phyloP scores from a whole-genome alignment of 2,797 vertebrate genomes.

The Myotis daubentonii region DNA sequence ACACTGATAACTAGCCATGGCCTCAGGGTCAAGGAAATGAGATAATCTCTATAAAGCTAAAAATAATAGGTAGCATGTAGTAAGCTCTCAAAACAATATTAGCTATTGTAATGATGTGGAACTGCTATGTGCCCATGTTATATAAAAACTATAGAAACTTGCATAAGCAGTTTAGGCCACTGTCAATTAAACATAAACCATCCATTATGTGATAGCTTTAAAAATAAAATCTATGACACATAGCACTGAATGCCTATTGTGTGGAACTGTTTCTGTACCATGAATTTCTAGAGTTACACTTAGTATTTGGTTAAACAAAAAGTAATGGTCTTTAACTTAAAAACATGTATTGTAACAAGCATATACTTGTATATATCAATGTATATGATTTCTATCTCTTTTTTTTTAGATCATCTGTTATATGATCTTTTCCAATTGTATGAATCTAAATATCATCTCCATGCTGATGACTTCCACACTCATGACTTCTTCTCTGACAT shows the following conservation, averaged over 20 bases:
- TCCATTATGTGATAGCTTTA: not conserved
- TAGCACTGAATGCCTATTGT: not conserved
- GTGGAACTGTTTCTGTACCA: not conserved
- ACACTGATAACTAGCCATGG: not conserved
- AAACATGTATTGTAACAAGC: not conserved
- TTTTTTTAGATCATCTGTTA: not conserved
- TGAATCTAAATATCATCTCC: not conserved
- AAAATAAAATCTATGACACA: not conserved
- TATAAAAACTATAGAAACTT: not conserved
- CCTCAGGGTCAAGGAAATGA: not conserved
- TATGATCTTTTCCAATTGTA: not conserved
- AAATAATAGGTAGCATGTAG: not conserved
- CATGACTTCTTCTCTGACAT: not conserved
- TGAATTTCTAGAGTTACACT: not conserved
- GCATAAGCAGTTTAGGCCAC: not conserved
- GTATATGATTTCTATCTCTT: not conserved
- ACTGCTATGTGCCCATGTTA: not conserved
- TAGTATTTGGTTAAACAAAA: not conserved
- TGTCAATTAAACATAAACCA: not conserved
- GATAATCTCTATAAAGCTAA: not conserved
- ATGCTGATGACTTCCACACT: not conserved
- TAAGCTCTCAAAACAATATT: not conserved
- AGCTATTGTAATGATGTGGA: not conserved
- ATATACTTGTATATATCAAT: not conserved
- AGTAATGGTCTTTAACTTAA: not conserved